Conservation (phyloP, 2,797 vertebrate species). For the Gorsachius magnificus region DNA sequence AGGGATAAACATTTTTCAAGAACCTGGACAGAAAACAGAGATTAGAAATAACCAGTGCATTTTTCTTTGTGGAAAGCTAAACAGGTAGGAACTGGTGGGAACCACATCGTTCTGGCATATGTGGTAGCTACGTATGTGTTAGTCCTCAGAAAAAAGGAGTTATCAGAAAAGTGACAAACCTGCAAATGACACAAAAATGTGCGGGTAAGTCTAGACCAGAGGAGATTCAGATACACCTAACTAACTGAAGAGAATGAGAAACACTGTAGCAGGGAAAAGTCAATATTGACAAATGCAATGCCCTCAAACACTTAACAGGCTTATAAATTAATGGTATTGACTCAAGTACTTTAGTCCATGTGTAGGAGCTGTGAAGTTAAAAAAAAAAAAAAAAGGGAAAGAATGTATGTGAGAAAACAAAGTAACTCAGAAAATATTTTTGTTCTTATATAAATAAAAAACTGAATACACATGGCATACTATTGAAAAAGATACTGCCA, state of each 20-base stretch:
- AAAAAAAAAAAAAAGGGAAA: background rate
- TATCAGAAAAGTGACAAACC: background rate
- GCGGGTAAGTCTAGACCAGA: background rate
- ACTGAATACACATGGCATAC: background rate
- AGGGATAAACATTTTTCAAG: background rate
- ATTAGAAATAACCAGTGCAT: background rate
- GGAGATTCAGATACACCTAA: background rate
- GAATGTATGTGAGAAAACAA: slow-evolving; percentile 9
- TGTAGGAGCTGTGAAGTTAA: background rate
- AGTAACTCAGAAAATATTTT: slow-evolving; percentile 12
- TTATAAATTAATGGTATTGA: slow-evolving; percentile 56
- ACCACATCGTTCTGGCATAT: background rate
- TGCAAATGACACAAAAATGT: background rate
- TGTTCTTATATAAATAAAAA: slow-evolving; percentile 22
- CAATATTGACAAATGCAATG: slow-evolving; percentile 50
- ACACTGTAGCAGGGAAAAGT: slow-evolving; percentile 6
- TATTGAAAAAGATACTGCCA: slow-evolving; percentile 20
- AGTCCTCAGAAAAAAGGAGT: background rate
- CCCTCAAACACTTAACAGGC: slow-evolving; percentile 4
- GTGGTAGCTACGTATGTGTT: background rate
- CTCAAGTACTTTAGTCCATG: background rate
- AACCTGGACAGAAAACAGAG: background rate
- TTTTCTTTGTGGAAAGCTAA: background rate
- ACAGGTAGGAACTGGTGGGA: background rate
- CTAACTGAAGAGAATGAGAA: slow-evolving; percentile 3